Percentiles rank a stretch among this genome's conserved stretches.
Conservation (phyloP, 2,797 vertebrate genomes). For the Chelonia mydas region DNA sequence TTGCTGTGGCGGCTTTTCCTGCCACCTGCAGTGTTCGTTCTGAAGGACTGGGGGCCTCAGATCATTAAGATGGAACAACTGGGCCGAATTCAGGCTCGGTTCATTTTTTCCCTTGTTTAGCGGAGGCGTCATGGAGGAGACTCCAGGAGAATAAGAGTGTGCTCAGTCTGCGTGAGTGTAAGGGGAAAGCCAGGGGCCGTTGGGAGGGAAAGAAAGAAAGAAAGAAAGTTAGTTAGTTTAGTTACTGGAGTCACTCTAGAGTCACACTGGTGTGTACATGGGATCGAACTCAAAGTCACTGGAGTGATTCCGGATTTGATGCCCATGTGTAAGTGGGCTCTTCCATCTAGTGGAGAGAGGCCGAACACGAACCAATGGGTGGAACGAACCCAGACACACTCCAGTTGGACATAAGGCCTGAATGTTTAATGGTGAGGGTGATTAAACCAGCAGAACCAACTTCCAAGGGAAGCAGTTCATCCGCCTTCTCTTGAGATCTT, state of each 20-base stretch:
- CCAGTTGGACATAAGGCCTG: background rate
- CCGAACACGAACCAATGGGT: background rate
- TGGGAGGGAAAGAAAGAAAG: no score
- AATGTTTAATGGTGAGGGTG: background rate
- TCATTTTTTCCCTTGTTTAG: background rate
- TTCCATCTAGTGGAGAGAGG: background rate
- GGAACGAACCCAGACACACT: background rate
- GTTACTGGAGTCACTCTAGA: background rate
- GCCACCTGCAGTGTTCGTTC: rapidly evolving
- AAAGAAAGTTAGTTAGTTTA: no score
- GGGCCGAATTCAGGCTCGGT: background rate
- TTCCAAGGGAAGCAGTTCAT: background rate
- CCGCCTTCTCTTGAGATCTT: background rate
- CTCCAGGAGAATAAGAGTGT: background rate
- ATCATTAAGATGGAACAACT: background rate
- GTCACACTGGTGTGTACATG: background rate
- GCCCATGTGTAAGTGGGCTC: background rate
- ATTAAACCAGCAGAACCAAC: background rate
- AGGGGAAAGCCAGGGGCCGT: no score
- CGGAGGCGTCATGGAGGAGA: background rate
- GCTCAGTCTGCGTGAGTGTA: background rate
- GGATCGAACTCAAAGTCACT: background rate
- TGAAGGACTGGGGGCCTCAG: background rate
- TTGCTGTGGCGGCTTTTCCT: background rate
- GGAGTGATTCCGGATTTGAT: background rate